A percentile compares a stretch with the other conserved stretches of the same genome.
phyloP scores from a whole-genome alignment of 2,113 vertebrate species.

The Desmodus rotundus region DNA sequence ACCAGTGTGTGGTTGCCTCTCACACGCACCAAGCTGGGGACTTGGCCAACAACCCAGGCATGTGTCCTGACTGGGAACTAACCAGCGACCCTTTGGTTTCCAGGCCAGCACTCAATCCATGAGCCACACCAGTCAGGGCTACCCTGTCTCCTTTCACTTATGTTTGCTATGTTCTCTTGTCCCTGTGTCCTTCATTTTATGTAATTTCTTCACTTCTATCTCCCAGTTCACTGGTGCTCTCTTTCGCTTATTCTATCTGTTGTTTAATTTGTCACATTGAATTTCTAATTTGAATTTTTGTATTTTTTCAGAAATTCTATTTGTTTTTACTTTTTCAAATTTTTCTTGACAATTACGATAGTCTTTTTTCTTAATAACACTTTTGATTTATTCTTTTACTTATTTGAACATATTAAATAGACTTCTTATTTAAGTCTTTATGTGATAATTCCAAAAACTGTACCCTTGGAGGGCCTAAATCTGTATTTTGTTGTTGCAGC shows the following conservation, averaged over 20 bases:
- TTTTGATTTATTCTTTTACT: background rate
- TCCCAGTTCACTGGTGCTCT: background rate
- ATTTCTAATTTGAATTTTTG: background rate
- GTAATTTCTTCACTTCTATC: background rate
- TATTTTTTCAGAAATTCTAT: background rate
- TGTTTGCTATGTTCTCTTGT: background rate
- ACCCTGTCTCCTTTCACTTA: background rate
- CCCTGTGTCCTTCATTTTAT: background rate
- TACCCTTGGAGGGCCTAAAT: background rate
- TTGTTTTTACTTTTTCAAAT: background rate
- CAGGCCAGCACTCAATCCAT: too few species aligned
- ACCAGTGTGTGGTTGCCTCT: too few species aligned
- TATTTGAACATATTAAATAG: background rate
- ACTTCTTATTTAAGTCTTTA: background rate
- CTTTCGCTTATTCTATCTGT: background rate
- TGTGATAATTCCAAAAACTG: background rate
- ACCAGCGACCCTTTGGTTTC: too few species aligned
- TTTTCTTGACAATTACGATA: background rate
- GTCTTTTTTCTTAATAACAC: background rate
- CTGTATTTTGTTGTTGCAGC: background rate
- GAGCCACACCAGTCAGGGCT: too few species aligned
- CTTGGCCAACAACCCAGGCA: too few species aligned
- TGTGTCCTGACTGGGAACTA: too few species aligned
- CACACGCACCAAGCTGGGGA: too few species aligned
- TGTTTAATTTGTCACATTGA: background rate